phyloP scores from a whole-genome alignment of 2,113 vertebrate genomes.

The Suricata suricatta region DNA sequence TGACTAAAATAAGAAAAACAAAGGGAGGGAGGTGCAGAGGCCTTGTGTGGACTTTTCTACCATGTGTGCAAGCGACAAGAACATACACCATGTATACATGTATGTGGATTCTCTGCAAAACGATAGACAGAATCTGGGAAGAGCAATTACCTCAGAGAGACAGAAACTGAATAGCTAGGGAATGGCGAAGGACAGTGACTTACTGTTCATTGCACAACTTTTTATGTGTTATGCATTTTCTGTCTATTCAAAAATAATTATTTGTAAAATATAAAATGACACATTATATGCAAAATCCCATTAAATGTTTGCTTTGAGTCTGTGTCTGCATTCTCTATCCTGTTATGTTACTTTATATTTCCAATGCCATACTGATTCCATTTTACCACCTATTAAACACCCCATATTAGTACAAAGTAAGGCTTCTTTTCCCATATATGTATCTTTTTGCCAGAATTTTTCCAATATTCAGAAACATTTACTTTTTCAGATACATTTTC shows the following conservation, averaged over 20 bases:
- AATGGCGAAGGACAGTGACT: not conserved
- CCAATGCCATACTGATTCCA: not conserved
- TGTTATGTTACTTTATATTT: not conserved
- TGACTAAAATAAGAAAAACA: not conserved
- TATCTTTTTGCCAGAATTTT: not conserved
- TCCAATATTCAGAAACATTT: not conserved
- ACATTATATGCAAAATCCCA: not conserved
- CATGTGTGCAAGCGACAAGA: not conserved
- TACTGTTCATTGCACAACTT: not conserved
- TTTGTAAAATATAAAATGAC: not conserved
- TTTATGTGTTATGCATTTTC: not conserved
- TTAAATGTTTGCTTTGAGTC: not conserved
- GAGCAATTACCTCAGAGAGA: not conserved
- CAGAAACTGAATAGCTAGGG: not conserved
- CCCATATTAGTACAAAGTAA: not conserved
- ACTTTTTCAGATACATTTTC: not conserved
- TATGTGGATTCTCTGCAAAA: not conserved
- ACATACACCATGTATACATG: too few relatives aligned
- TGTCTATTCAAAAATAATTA: not conserved
- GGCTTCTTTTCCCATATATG: not conserved
- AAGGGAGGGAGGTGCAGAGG: not conserved
- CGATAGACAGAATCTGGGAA: not conserved
- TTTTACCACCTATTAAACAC: not conserved
- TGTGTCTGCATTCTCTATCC: not conserved
- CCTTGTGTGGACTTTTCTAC: too few relatives aligned